Evolutionary conservation across 2,113 vertebrate species (phyloP).

Genomic region (Lepidothrix coronata): DNA sequence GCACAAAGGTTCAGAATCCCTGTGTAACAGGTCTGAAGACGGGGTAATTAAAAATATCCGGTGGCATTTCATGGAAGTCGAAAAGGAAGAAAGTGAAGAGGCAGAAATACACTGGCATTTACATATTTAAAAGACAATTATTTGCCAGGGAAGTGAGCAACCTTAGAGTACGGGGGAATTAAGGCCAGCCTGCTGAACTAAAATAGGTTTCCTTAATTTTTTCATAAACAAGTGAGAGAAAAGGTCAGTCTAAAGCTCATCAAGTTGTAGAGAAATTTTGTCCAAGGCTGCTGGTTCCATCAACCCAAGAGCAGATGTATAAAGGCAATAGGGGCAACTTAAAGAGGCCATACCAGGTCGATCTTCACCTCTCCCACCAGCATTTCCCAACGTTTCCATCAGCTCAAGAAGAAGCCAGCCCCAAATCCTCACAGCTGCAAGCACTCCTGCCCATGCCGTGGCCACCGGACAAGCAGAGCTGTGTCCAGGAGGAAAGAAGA

Average conservation of each 20-base stretch:
- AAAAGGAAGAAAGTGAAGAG: neutral
- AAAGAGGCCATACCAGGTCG: neutral
- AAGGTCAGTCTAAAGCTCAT: neutral
- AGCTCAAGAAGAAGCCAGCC: neutral
- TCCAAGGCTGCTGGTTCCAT: neutral
- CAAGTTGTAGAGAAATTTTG: neutral
- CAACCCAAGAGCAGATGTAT: neutral
- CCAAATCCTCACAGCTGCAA: neutral
- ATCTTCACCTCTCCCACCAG: neutral
- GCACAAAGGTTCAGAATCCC: neutral
- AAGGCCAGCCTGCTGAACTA: neutral
- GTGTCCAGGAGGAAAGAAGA: neutral
- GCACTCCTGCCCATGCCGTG: neutral
- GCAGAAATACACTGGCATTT: neutral
- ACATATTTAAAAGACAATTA: neutral
- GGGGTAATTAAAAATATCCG: neutral
- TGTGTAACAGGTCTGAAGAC: neutral
- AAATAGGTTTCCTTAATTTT: neutral
- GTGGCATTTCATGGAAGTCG: neutral
- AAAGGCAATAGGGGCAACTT: neutral
- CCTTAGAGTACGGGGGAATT: neutral
- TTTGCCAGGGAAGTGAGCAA: neutral
- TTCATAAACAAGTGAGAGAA: neutral
- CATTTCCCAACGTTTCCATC: neutral
- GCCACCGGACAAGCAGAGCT: rapidly evolving